These are phyloP conservation scores for Upupa epops DNA, from an alignment of 2,113 vertebrate genomes.

Conservation along the genomic window DNA sequence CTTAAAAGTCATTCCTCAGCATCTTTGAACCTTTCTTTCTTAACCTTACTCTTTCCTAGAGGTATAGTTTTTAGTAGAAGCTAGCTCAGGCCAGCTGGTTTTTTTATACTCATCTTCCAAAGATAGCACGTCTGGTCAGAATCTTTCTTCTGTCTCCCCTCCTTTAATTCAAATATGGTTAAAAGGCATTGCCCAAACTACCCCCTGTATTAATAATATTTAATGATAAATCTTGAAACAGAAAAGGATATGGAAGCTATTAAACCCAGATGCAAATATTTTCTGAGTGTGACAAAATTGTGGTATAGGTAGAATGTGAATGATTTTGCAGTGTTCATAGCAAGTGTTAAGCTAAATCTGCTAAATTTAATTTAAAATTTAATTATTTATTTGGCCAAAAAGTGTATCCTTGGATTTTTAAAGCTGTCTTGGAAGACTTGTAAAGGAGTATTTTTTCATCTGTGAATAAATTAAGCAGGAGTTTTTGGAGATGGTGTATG, in stretches of 20 bases:
- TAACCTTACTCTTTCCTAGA: background rate
- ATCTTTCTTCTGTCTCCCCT: background rate
- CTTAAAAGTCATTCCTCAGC: background rate
- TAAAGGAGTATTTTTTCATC: background rate
- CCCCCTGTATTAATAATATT: slow-evolving; percentile 46
- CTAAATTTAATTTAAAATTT: slow-evolving; percentile 24
- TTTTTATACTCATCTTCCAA: background rate
- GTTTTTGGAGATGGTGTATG: background rate
- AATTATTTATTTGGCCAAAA: slow-evolving; percentile 53
- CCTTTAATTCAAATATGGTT: background rate
- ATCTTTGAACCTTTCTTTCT: background rate
- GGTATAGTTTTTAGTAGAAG: background rate
- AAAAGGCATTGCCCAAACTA: slow-evolving; percentile 25
- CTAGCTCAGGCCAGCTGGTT: background rate
- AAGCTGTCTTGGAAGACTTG: slow-evolving; percentile 3
- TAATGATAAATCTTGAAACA: slow-evolving; percentile 17
- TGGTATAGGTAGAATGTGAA: slow-evolving; percentile 32
- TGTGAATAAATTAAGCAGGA: background rate
- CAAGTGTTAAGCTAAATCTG: slow-evolving; percentile 36
- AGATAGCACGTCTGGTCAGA: background rate
- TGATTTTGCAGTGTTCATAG: slow-evolving; percentile 43
- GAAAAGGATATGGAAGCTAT: slow-evolving; percentile 45
- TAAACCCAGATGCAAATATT: slow-evolving; percentile 53
- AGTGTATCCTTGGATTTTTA: slow-evolving; percentile 22
- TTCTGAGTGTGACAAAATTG: slow-evolving; percentile 27